These are phyloP conservation scores for Noturus placidus DNA, from an alignment of 2,113 vertebrate species.

Conservation along the genomic window DNA sequence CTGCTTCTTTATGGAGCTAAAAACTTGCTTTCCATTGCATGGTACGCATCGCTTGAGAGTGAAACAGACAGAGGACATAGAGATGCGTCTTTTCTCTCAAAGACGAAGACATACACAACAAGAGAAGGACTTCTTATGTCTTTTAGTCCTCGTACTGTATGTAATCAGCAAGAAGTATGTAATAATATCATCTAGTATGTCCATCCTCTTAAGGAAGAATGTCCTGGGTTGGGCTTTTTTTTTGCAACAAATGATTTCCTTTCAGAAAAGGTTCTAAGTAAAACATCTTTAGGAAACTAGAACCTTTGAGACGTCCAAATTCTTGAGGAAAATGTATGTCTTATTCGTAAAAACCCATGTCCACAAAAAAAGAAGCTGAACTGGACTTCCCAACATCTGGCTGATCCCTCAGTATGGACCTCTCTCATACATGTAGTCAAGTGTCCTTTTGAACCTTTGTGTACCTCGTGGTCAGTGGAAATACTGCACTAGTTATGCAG, in stretches of 20 bases:
- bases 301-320: not conserved
- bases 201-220: no score
- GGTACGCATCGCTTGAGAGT: not conserved
- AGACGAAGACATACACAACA: not conserved
- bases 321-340: not conserved
- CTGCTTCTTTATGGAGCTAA: slow-evolving; percentile 37
- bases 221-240: no score
- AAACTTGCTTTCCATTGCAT: slow-evolving; percentile 2
- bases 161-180: not conserved
- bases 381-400: slow-evolving; percentile 40
- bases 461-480: not conserved
- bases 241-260: not conserved
- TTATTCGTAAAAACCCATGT: slow-evolving; percentile 18
- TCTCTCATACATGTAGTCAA: not conserved
- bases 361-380: slow-evolving; percentile 32
- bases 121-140: not conserved
- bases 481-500: not conserved
- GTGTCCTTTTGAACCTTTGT: not conserved
- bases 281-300: not conserved
- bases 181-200: not conserved
- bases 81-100: not conserved
- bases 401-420: not conserved
- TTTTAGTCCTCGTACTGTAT: not conserved
- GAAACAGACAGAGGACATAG: slow-evolving; percentile 13
- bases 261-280: not conserved